phyloP scores from a whole-genome alignment of 2,888 invertebrate genomes.

The Pimpla rufipes region DNA sequence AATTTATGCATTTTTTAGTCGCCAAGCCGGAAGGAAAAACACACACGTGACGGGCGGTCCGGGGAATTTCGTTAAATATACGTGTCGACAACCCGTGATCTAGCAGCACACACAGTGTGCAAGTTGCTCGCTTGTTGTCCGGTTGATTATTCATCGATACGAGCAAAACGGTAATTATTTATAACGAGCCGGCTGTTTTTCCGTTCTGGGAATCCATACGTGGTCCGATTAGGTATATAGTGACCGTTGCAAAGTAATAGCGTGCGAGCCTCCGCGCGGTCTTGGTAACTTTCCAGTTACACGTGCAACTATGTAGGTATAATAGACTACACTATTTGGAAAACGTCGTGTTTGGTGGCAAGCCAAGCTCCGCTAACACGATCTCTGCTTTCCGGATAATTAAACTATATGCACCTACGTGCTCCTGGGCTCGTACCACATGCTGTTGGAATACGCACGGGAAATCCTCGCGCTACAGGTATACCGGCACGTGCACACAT shows the following conservation, averaged over 20 bases:
- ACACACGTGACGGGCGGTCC: neutral
- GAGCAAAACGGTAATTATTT: slow-evolving; percentile 53
- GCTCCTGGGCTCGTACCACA: neutral
- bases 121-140: slow-evolving; percentile 7
- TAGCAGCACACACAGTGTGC: neutral
- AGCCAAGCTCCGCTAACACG: neutral
- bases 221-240: slow-evolving; percentile 26
- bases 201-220: slow-evolving; percentile 42
- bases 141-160: slow-evolving; percentile 49
- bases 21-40: slow-evolving; percentile 25
- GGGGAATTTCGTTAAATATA: neutral
- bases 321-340: slow-evolving; percentile 6
- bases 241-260: slow-evolving; percentile 39
- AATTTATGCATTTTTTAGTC: neutral
- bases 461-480: neutral
- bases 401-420: slow-evolving; percentile 15
- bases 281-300: slow-evolving; percentile 31
- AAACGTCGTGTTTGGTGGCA: slow-evolving; percentile 11
- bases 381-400: slow-evolving; percentile 1
- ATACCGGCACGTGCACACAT: neutral
- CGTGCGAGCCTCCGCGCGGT: slow-evolving; percentile 2
- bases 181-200: slow-evolving; percentile 47
- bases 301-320: slow-evolving; percentile 2
- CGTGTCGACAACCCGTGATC: slow-evolving; percentile 55
- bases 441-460: neutral